phyloP scores from a whole-genome alignment of 2,888 invertebrate species.

The Endomychus coccineus region DNA sequence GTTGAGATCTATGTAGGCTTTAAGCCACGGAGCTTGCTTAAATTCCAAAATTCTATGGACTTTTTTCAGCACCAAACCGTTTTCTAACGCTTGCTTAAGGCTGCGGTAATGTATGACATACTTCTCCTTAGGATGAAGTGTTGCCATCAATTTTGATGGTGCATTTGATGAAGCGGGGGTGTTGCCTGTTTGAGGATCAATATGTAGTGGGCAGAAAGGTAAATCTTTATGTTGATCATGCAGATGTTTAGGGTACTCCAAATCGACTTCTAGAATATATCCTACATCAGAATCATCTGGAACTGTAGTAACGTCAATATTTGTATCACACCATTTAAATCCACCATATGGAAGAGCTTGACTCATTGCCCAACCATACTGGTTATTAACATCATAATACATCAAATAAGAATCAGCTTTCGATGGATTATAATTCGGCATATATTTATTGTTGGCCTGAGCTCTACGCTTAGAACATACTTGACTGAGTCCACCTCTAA shows the following conservation, averaged over 20 bases:
- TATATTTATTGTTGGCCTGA: slow-evolving; percentile 35
- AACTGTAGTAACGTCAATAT: not conserved
- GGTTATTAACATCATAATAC: slow-evolving; percentile 2
- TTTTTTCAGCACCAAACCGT: slow-evolving; percentile 27
- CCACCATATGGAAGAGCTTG: slow-evolving; percentile 1
- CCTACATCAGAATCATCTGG: slow-evolving; percentile 16
- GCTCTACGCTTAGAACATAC: slow-evolving; percentile 26
- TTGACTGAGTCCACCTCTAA: slow-evolving; percentile 30
- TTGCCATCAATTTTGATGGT: not conserved
- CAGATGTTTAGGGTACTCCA: slow-evolving; percentile 23
- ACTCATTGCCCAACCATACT: slow-evolving; percentile 1
- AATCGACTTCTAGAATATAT: slow-evolving; percentile 32
- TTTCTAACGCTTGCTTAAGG: slow-evolving; percentile 14
- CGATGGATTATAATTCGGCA: slow-evolving; percentile 22
- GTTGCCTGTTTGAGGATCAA: not conserved
- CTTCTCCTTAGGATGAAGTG: not conserved
- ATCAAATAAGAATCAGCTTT: not conserved
- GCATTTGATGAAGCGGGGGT: slow-evolving; percentile 1
- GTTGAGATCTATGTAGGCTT: no score
- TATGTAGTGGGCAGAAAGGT: slow-evolving; percentile 27
- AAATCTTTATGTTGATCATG: slow-evolving; percentile 33
- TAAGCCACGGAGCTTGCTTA: no score
- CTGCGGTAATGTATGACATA: slow-evolving; percentile 26
- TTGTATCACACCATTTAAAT: not conserved
- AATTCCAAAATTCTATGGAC: slow-evolving; percentile 32